Percentiles rank a stretch among this genome's conserved stretches.
These are phyloP conservation scores for Allolobophora icterica DNA, from an alignment of 2,888 invertebrate genomes.

Conservation along the genomic window DNA sequence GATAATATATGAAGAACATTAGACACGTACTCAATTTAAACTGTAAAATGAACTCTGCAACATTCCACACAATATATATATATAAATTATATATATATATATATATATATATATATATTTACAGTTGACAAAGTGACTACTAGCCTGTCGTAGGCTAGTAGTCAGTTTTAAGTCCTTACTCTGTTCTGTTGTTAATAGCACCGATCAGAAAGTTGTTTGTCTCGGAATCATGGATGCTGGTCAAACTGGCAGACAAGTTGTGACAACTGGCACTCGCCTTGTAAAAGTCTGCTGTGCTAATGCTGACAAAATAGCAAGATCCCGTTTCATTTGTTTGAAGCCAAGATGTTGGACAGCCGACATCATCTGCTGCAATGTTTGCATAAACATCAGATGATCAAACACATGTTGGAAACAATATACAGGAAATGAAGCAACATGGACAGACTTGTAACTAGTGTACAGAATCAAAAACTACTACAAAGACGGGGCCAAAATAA, in stretches of 20 bases:
- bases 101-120: no score
- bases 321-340: slow-evolving; percentile 3
- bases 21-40: no score
- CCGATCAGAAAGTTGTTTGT: background rate
- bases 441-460: background rate
- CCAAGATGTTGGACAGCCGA: background rate
- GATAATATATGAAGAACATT: no score
- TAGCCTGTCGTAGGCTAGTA: background rate
- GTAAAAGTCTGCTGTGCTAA: slow-evolving; percentile 3
- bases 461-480: background rate
- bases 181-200: background rate
- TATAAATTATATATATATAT: no score
- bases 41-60: background rate
- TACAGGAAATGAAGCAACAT: background rate
- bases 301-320: background rate
- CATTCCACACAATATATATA: no score
- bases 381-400: background rate
- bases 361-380: slow-evolving; percentile 1
- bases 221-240: background rate
- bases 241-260: background rate
- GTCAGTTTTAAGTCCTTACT: background rate
- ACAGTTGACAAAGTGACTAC: no score
- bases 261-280: background rate
- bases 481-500: background rate
- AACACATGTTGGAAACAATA: background rate